Evolutionary conservation across 2,888 invertebrate genomes (phyloP).

Genomic region (Drosophila nr. medialis): DNA sequence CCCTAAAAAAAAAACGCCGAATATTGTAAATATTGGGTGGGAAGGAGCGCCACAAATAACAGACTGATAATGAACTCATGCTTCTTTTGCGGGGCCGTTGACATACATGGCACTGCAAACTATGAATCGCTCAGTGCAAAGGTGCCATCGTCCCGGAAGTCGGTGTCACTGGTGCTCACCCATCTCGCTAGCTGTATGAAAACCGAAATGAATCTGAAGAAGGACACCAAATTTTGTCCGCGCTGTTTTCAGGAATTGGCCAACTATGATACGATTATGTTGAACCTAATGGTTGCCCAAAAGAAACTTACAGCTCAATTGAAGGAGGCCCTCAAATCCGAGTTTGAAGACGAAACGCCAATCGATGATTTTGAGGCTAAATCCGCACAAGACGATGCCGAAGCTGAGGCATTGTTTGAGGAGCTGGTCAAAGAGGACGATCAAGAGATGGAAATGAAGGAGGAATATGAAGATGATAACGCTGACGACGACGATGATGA

Average conservation of each 20-base stretch:
- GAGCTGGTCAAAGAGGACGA: slow-evolving; percentile 66
- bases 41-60: slow-evolving; percentile 2
- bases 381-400: slow-evolving; percentile 56
- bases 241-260: slow-evolving; percentile 76
- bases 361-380: slow-evolving; percentile 37
- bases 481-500: slow-evolving; percentile 47
- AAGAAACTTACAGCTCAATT: slow-evolving; percentile 75
- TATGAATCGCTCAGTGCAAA: slow-evolving; percentile 68
- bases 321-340: slow-evolving; percentile 69
- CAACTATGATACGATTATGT: slow-evolving; percentile 81
- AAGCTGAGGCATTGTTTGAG: slow-evolving; percentile 67
- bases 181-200: slow-evolving; percentile 82
- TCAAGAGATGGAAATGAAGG: slow-evolving; percentile 49
- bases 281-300: slow-evolving; percentile 79
- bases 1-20: slow-evolving; percentile 44
- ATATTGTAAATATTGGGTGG: slow-evolving; percentile 52
- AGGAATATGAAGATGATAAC: slow-evolving; percentile 56
- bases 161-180: slow-evolving; percentile 75
- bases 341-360: slow-evolving; percentile 52
- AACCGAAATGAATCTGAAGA: slow-evolving; percentile 66
- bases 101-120: slow-evolving; percentile 51
- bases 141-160: slow-evolving; percentile 79
- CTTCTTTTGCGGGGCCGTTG: slow-evolving; percentile 78
- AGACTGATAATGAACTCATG: slow-evolving; percentile 68
- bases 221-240: slow-evolving; percentile 67